Conservation (phyloP, 2,113 vertebrate genomes). For the Brachyhypopomus gauderio region DNA sequence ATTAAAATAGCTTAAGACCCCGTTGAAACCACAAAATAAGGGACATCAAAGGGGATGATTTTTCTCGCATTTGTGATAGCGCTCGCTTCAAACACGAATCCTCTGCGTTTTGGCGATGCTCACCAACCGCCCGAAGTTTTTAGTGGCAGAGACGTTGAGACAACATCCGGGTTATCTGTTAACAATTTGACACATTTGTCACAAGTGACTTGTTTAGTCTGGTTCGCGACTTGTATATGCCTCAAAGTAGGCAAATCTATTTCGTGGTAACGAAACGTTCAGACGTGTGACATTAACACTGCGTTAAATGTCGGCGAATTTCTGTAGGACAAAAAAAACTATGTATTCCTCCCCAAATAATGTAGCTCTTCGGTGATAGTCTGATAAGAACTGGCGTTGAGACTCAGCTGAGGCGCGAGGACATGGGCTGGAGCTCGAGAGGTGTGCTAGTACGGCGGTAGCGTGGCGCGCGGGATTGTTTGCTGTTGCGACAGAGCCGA, state of each 20-base stretch:
- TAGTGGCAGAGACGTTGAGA: conserved; percentile 10
- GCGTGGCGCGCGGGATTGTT: conserved; percentile 45
- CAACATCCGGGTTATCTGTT: conserved; percentile 26
- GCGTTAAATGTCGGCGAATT: conserved; percentile 28
- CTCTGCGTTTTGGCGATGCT: conserved; percentile 19
- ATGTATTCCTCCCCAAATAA: conserved; percentile 3
- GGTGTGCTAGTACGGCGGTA: conserved; percentile 24
- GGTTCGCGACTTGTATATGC: neutral
- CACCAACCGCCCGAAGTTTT: neutral
- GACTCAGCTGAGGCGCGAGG: neutral
- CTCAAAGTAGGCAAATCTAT: conserved; percentile 11
- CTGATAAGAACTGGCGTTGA: conserved; percentile 41
- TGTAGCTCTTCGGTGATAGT: conserved; percentile 28
- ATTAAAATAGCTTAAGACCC: conserved; percentile 54
- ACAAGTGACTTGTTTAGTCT: conserved; percentile 34
- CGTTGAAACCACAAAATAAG: conserved; percentile 51
- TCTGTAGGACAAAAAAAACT: conserved; percentile 14
- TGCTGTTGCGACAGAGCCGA: conserved; percentile 58
- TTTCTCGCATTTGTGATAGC: conserved; percentile 36
- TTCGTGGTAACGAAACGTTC: neutral
- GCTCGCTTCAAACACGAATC: conserved; percentile 35
- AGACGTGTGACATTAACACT: conserved; percentile 13
- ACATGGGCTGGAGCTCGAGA: neutral
- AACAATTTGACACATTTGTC: conserved; percentile 37
- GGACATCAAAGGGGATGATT: conserved; percentile 45